phyloP scores from a whole-genome alignment of 2,113 vertebrate species.

The Motacilla tschutschensis region DNA sequence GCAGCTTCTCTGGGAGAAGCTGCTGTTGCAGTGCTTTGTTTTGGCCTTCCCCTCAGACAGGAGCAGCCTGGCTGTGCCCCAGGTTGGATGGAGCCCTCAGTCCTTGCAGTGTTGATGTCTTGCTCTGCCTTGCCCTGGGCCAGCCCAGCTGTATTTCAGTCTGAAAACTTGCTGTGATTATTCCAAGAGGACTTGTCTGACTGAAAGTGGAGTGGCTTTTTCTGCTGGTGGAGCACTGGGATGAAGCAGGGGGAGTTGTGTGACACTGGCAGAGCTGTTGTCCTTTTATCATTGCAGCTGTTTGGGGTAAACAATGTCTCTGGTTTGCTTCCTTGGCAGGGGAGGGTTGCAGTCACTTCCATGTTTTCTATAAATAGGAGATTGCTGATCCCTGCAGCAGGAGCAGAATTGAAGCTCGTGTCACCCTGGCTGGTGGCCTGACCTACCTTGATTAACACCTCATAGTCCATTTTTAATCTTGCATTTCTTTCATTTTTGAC shows the following conservation, averaged over 20 bases:
- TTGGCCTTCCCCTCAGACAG: not conserved
- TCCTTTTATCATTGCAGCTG: constrained; percentile 25
- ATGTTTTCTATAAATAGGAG: constrained; percentile 55
- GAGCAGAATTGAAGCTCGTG: not conserved
- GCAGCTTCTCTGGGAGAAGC: not conserved
- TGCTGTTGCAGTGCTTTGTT: not conserved
- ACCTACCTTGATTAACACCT: not conserved
- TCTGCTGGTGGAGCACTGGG: not conserved
- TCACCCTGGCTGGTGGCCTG: not conserved
- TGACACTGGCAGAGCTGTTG: not conserved
- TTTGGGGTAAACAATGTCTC: constrained; percentile 21
- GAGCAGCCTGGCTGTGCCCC: not conserved
- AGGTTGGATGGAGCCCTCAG: accelerated
- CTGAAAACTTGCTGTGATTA: not conserved
- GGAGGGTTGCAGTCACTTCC: constrained; percentile 7
- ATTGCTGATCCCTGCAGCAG: not conserved
- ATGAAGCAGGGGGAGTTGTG: not conserved
- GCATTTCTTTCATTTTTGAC: not conserved
- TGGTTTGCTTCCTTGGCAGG: constrained; percentile 20
- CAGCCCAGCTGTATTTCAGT: not conserved
- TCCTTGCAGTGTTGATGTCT: accelerated
- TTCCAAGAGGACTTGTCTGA: not conserved
- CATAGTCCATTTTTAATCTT: not conserved
- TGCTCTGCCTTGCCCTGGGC: not conserved
- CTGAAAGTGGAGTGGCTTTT: not conserved